Percentiles rank a stretch among this genome's conserved stretches.
phyloP scores from a whole-genome alignment of 2,797 vertebrate species.

The Hemitrygon akajei region DNA sequence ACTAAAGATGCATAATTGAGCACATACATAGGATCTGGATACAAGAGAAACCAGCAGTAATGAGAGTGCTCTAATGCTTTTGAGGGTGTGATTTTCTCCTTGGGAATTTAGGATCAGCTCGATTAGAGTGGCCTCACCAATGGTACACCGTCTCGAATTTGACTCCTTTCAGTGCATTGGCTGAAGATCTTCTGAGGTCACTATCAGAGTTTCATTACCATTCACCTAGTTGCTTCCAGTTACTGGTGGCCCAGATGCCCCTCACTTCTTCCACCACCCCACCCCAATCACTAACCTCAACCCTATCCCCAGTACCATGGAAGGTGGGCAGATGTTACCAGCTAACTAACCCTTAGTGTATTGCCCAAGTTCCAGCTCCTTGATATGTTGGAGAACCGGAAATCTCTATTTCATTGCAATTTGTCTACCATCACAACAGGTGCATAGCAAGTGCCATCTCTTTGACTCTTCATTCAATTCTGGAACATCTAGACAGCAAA shows the following conservation, averaged over 20 bases:
- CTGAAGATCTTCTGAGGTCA: not conserved
- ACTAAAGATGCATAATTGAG: not conserved
- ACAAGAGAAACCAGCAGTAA: not conserved
- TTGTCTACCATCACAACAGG: no score
- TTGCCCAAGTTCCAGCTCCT: not conserved
- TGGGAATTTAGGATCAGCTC: not conserved
- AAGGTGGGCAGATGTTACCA: not conserved
- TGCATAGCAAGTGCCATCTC: no score
- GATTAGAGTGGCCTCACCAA: not conserved
- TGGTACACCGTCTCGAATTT: not conserved
- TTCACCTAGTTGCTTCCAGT: no score
- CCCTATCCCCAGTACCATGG: not conserved
- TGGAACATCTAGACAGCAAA: no score
- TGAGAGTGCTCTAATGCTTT: not conserved
- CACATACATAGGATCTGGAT: no score
- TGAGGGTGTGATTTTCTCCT: not conserved
- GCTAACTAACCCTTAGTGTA: not conserved
- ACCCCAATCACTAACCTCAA: no score
- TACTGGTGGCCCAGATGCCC: no score
- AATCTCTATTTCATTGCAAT: no score
- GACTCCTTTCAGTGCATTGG: not conserved
- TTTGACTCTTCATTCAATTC: no score
- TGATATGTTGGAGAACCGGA: not conserved
- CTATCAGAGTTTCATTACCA: not conserved
- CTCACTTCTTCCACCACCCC: no score